phyloP scores from a whole-genome alignment of 2,888 invertebrate genomes.

The Himalopsyche japonica region DNA sequence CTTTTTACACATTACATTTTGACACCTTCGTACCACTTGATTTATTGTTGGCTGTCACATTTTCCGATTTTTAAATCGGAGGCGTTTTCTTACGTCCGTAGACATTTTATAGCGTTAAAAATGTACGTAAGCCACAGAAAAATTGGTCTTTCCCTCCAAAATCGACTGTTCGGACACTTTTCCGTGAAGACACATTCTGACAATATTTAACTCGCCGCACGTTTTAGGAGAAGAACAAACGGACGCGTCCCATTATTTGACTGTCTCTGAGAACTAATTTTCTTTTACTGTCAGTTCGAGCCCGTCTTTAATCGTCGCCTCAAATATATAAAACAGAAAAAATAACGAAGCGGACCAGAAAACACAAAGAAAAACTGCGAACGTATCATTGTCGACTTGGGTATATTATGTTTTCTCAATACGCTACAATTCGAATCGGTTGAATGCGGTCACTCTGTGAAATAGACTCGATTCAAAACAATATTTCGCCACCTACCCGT shows the following conservation, averaged over 20 bases:
- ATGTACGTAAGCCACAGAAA: background rate
- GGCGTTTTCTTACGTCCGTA: background rate
- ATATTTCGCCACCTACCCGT: background rate
- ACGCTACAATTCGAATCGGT: background rate
- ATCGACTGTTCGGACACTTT: background rate
- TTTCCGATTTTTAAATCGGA: background rate
- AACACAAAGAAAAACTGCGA: background rate
- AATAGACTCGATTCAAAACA: background rate
- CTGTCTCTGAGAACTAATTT: background rate
- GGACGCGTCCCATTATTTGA: background rate
- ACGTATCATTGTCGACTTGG: constrained; percentile 7
- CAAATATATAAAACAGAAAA: constrained; percentile 42
- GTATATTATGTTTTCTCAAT: background rate
- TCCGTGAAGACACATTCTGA: background rate
- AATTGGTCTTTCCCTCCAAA: background rate
- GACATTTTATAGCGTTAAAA: background rate
- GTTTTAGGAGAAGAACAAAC: background rate
- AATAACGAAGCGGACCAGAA: constrained; percentile 10
- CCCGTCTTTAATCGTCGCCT: constrained; percentile 37
- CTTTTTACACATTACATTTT: background rate
- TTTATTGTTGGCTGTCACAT: background rate
- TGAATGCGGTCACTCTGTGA: background rate
- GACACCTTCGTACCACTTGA: background rate
- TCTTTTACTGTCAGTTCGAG: background rate
- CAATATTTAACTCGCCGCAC: background rate